A percentile compares a stretch with the other conserved stretches of the same genome.
phyloP scores from a whole-genome alignment of 2,113 vertebrate species.

The Pachyramphus minor region DNA sequence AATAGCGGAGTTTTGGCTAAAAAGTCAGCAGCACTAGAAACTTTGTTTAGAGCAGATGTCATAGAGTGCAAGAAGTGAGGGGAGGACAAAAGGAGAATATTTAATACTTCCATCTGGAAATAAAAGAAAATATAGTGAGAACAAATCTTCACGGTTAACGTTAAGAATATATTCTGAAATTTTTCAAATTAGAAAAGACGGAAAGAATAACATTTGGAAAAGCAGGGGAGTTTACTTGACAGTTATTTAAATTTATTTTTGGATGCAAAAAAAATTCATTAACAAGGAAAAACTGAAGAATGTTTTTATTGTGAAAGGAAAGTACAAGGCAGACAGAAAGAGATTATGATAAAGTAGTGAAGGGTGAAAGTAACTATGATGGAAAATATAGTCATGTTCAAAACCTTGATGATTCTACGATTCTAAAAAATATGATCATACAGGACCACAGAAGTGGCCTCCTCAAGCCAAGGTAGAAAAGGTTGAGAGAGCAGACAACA shows the following conservation, averaged over 20 bases:
- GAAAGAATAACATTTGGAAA: not conserved
- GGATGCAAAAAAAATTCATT: not conserved
- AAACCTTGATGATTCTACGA: not conserved
- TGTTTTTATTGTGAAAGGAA: not conserved
- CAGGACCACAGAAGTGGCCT: not conserved
- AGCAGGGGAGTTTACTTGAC: not conserved
- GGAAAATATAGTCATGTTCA: not conserved
- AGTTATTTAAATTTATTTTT: not conserved
- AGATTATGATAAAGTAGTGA: not conserved
- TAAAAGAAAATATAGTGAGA: not conserved
- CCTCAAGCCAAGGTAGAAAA: not conserved
- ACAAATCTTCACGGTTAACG: not conserved
- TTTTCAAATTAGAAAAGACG: not conserved
- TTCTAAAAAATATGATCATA: not conserved
- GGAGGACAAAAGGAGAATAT: not conserved
- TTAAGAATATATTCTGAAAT: not conserved
- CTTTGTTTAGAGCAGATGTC: not conserved
- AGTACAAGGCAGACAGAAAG: not conserved
- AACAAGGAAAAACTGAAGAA: not conserved
- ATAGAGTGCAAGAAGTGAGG: rapidly evolving
- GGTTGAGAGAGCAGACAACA: not conserved
- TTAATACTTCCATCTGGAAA: not conserved
- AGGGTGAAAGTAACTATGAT: not conserved
- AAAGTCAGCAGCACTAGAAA: not conserved
- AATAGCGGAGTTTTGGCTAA: not conserved